Base-by-base conservation (phyloP, 2,888 invertebrate genomes). In the Hemicrepidius hirtus region DNA sequence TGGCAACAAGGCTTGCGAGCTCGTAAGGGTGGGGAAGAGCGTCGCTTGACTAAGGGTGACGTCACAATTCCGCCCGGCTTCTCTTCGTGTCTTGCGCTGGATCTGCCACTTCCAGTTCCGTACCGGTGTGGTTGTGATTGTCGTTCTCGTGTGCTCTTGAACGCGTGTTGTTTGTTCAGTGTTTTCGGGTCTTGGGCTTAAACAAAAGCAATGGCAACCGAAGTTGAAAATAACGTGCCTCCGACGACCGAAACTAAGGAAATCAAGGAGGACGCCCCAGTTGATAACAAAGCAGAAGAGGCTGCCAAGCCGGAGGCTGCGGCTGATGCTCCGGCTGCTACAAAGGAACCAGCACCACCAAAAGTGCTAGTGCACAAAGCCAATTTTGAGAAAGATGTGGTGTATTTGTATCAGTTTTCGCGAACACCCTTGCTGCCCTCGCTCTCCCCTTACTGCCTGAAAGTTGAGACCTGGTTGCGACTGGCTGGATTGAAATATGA, bases 381-480 rank as follows among this genome's bases (percentile, higher is more conserved):
- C 77, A 95, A 95, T 87, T 97, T 92, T 85, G 96, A 97, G 84
- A 95, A 96, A 89, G 97, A 97, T 87, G 90, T 95, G 82, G 95
- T 97, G 77, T 98, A 98, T 89, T 89, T 98, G 86, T 97, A 97
- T 87, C 97, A 97, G 88, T 96, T 97, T 87, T 93, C 96, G 79
- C 92, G 97, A 84, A 96, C 96, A 80, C 95, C 96, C 79, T 89
- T 95, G 85, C 89, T 97, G 84, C 97, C 97, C 73, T 96, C 97
- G 75, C 90, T 96, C 82, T 97, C 97, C 79, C 96, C 97, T 71
- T 97, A 94, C 87, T 97, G 96, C 88, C 91, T 97, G 86, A 97
- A 97, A 91, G 95, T 97, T 82, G 97, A 98, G 90, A 96, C 97
- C 83, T 97, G 97, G 96, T 91, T 98, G 80, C 92, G 97, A 85